Evolutionary conservation across 2,888 invertebrate genomes (phyloP), one percentile per base, ranked within the genome.

Genomic region (Amphiduros pacificus): DNA sequence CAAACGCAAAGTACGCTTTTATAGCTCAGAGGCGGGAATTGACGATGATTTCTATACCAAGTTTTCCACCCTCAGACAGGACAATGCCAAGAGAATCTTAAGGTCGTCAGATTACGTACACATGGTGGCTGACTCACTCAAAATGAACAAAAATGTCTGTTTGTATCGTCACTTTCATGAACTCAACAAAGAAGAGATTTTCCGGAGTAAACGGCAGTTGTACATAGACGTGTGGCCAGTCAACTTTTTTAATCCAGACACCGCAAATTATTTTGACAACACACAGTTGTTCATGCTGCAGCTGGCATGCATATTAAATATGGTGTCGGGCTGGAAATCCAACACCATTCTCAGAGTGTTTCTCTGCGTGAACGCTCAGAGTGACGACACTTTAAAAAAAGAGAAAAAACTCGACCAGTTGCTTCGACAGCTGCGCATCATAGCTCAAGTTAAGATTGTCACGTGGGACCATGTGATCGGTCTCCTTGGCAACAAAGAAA

Each of bases 161-260:
- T 81, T 99, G 6, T 97, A 95, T 75, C 85, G 98, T 31, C 91
- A 98, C 83, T 99, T 99, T 81, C 88, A 91, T 69, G 85, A 86
- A 56, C 84, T 97, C 66, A 91, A 94, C 76, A 96, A 92, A 84
- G 86, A 87, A 4, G 87, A 88, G 20, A 88, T 92, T 2, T 86
- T 89, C 61, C 88, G 88, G 89, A 91, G 78, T n/a, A 55, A 62
- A 41, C 24, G 40, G 26, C 53, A 22, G 29, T 62, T 61, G 63
- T 93, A 90, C 84, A 94, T 99, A 62, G 99, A 99, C 84, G 95
- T 99, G 3, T 99, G 98, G 98, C 93, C 98, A 1, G 90, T 96
- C 1, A 96, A 98, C 80, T 89, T 95, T 70, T 88, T 96, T 88
- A 75, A 93, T 90, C 65, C 89, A 84, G 63, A 88, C 88, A 80